phyloP scores from a whole-genome alignment of 2,888 invertebrate genomes.

The Thecophora atra region DNA sequence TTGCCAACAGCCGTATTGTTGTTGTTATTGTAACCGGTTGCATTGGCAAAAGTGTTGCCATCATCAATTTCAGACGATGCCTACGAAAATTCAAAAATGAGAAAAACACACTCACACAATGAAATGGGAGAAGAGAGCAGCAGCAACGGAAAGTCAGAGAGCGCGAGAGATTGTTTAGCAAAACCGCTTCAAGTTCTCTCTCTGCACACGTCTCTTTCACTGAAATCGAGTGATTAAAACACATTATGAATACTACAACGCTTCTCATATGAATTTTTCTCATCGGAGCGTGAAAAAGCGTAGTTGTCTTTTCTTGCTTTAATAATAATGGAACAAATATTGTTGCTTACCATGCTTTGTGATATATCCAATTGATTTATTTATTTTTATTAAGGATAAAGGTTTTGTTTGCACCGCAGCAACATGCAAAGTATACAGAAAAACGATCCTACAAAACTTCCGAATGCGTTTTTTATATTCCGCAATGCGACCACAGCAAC shows the following conservation, averaged over 20 bases:
- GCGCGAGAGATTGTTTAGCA: constrained; percentile 7
- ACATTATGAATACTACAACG: no score
- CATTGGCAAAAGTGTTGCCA: constrained; percentile 23
- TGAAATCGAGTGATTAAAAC: no score
- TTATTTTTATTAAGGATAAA: neutral
- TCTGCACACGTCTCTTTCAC: no score
- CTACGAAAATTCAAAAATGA: constrained; percentile 16
- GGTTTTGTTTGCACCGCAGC: no score
- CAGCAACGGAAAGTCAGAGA: neutral
- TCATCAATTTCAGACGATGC: constrained; percentile 1
- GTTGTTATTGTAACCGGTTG: constrained; percentile 6
- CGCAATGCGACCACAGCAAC: constrained; percentile 12
- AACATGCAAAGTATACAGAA: no score
- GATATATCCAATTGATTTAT: neutral
- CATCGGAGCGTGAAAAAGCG: neutral
- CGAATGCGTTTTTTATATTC: no score
- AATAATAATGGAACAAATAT: neutral
- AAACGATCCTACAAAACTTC: no score
- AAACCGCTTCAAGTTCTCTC: no score
- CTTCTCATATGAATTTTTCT: neutral
- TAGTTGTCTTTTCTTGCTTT: neutral
- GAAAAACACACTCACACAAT: neutral
- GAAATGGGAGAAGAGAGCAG: neutral
- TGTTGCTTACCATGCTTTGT: neutral
- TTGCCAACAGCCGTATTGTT: no score